Base-by-base conservation (phyloP, 1,140 invertebrate genomes). In the Drosophila triauraria region DNA sequence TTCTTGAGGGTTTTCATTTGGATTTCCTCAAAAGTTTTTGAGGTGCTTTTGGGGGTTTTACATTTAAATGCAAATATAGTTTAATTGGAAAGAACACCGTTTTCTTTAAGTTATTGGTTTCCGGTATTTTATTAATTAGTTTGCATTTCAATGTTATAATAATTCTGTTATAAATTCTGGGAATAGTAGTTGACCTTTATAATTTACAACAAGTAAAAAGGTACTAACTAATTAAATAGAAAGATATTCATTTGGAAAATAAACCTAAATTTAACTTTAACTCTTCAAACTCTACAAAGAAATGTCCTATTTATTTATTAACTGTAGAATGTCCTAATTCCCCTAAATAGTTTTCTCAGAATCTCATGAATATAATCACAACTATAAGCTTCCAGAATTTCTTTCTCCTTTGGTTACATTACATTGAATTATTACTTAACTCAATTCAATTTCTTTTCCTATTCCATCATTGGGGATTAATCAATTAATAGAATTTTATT, bases 401-500 rank as follows among this genome's bases (percentile, higher is more conserved):
- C 9, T 8, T 5, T 0, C 7, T 38, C 7, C 1, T 38, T 35
- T 13, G 1, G 27, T 20, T 9, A 54, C 30, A 54, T 35, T 53
- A 8, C 32, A 15, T 10, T 23, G 8, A 32, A 38, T 35, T 38
- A 23, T 25, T 6, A 10, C 20, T n/a, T 4, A 38, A 30, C n/a
- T 17, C 27, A 13, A 50, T 43, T 63, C 3, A n/a, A 63, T 53
- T 30, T 12, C 38, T 3, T 0, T n/a, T 51, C n/a, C n/a, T 1
- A 15, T 38, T 38, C 9, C 1, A 40, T 23, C 35, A 40, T 9
- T 13, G 25, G 15, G 53, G 23, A 38, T 59, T 71, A 71, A 72
- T 72, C 69, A 71, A 72, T 72, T 59, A 71, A 23, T 71, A 32
- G 20, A 43, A 27, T 48, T 70, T 32, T 7, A 58, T 64, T 38